phyloP scores from a whole-genome alignment of 2,888 invertebrate species.

The Tholera decimalis region DNA sequence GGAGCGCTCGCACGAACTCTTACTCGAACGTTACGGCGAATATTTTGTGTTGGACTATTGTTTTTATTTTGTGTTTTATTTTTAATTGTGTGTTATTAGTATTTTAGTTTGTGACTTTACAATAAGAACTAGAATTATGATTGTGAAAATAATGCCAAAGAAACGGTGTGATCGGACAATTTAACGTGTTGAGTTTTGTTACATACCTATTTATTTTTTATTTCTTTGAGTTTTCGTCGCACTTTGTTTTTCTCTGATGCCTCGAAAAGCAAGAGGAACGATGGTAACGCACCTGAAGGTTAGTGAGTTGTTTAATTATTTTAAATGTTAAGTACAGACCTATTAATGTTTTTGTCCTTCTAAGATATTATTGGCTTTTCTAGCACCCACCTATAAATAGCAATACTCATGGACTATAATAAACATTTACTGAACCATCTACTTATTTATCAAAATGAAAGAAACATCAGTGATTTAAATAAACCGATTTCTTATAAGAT shows the following conservation, averaged over 20 bases:
- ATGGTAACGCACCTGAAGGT: conserved; percentile 89
- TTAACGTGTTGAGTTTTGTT: conserved; percentile 80
- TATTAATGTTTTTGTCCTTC: not conserved
- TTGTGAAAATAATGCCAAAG: conserved; percentile 86
- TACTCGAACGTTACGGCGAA: conserved; percentile 73
- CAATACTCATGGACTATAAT: not conserved
- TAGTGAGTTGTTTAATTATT: conserved; percentile 53
- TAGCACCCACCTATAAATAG: conserved; percentile 15
- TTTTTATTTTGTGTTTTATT: conserved; percentile 74
- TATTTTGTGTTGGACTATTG: conserved; percentile 79
- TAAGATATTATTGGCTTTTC: not conserved
- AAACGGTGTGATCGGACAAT: conserved; percentile 84
- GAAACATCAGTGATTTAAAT: not conserved
- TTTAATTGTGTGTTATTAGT: conserved; percentile 66
- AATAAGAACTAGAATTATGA: conserved; percentile 64
- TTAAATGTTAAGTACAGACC: not conserved
- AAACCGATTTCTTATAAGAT: conserved; percentile 23
- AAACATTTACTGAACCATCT: not conserved
- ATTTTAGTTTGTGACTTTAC: conserved; percentile 74
- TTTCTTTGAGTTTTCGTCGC: conserved; percentile 71
- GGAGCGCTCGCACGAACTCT: conserved; percentile 75
- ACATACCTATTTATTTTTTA: conserved; percentile 72
- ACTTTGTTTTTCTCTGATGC: conserved; percentile 82
- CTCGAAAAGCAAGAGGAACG: conserved; percentile 85
- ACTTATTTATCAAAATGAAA: not conserved